These are phyloP conservation scores for Rotaria sp. DNA, from an alignment of 2,888 invertebrate genomes.

Conservation along the genomic window DNA sequence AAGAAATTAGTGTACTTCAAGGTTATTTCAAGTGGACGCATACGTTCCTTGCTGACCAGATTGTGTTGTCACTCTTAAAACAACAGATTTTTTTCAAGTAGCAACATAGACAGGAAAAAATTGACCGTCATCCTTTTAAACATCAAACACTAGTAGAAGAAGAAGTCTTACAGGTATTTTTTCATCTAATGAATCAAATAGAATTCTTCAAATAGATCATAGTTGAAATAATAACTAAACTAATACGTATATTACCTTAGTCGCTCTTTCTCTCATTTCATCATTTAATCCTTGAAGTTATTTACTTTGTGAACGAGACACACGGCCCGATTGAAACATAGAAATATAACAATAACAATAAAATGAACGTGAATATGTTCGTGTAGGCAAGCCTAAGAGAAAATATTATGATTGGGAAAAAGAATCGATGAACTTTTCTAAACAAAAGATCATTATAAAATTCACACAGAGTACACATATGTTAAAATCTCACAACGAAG, in stretches of 20 bases:
- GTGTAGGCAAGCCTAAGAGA: neutral
- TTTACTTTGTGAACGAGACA: neutral
- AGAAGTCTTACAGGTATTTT: neutral
- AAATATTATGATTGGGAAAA: neutral
- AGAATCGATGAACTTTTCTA: neutral
- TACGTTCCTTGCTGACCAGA: neutral
- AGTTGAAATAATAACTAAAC: too few species aligned
- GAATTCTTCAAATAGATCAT: too few species aligned
- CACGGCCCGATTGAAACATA: neutral
- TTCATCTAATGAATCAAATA: neutral
- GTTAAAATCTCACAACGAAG: neutral
- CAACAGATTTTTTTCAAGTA: neutral
- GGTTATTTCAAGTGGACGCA: neutral
- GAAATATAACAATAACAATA: neutral
- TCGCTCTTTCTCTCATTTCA: neutral
- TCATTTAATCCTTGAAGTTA: neutral
- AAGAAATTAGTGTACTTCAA: neutral
- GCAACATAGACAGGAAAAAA: neutral
- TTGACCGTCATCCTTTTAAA: neutral
- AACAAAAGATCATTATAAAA: neutral
- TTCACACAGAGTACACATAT: neutral
- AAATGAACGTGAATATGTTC: neutral
- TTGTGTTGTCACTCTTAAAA: neutral
- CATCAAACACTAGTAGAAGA: neutral
- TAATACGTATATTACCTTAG: neutral